A percentile compares a stretch with the other conserved stretches of the same genome.
phyloP scores from a whole-genome alignment of 1,140 invertebrate species.

The Druon quercuslanigerum region DNA sequence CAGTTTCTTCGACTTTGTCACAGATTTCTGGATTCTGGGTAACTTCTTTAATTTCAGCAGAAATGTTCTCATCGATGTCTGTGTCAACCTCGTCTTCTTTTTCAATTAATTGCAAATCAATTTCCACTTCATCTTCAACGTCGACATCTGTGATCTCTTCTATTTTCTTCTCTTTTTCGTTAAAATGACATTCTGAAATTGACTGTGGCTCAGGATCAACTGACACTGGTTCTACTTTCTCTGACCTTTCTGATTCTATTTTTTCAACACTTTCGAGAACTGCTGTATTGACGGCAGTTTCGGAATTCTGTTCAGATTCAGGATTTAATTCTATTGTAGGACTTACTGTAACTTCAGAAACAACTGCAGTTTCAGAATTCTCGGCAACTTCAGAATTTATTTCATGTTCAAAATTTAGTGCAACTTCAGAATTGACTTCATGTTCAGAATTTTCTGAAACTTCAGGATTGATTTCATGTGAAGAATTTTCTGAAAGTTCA shows the following conservation, averaged over 20 bases:
- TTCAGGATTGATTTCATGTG: neutral
- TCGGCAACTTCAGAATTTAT: neutral
- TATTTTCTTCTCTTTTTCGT: conserved; percentile 1
- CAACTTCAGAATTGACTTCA: neutral
- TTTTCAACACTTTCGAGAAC: too few species aligned
- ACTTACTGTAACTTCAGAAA: neutral
- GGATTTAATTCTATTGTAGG: too few species aligned
- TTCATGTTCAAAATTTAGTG: neutral
- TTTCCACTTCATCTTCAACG: conserved; percentile 39
- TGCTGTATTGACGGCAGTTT: too few species aligned
- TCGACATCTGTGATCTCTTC: conserved; percentile 44
- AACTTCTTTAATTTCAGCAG: neutral
- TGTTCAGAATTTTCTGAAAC: neutral
- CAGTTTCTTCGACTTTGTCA: neutral
- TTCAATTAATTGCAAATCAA: neutral
- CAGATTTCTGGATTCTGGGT: neutral
- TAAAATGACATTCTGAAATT: neutral
- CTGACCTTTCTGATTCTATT: neutral
- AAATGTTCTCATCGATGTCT: neutral
- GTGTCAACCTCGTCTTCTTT: neutral
- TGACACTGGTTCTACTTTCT: neutral
- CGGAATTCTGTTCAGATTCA: too few species aligned
- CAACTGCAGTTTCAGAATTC: neutral
- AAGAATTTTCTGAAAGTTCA: neutral
- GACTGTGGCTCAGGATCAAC: too few species aligned